These are phyloP conservation scores for Stercorarius parasiticus DNA, from an alignment of 2,113 vertebrate genomes.

Conservation along the genomic window DNA sequence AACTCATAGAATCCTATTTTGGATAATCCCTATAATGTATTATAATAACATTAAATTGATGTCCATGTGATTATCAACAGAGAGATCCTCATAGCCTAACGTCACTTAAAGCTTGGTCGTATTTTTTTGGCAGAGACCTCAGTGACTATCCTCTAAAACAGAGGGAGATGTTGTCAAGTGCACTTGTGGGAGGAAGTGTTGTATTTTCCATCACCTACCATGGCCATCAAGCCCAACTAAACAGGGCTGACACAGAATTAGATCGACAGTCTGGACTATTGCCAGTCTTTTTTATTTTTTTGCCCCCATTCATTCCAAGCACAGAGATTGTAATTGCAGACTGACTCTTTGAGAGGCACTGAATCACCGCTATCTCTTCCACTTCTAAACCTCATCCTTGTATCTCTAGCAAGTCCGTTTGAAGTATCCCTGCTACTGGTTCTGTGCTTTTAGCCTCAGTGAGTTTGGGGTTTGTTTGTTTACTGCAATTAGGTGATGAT, in stretches of 20 bases:
- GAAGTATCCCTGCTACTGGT: neutral
- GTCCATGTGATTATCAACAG: neutral
- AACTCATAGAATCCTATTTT: neutral
- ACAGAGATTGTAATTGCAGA: neutral
- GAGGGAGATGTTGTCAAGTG: neutral
- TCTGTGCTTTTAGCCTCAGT: neutral
- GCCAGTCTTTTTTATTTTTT: neutral
- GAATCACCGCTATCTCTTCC: slow-evolving; percentile 18
- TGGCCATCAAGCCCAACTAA: neutral
- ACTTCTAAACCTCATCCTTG: neutral
- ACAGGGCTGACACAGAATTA: neutral
- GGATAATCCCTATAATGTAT: neutral
- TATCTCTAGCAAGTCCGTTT: neutral
- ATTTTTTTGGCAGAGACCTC: neutral
- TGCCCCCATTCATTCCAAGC: slow-evolving; percentile 25
- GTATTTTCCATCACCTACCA: neutral
- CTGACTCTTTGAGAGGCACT: slow-evolving; percentile 1
- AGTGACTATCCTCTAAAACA: neutral
- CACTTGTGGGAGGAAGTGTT: neutral
- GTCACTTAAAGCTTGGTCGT: neutral
- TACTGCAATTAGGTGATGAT: neutral
- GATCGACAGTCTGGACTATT: neutral
- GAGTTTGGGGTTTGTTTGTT: neutral
- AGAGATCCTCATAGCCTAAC: neutral
- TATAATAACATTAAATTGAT: neutral